Base-by-base conservation (phyloP, 2,113 vertebrate genomes). In the Myrmecobius fasciatus region DNA sequence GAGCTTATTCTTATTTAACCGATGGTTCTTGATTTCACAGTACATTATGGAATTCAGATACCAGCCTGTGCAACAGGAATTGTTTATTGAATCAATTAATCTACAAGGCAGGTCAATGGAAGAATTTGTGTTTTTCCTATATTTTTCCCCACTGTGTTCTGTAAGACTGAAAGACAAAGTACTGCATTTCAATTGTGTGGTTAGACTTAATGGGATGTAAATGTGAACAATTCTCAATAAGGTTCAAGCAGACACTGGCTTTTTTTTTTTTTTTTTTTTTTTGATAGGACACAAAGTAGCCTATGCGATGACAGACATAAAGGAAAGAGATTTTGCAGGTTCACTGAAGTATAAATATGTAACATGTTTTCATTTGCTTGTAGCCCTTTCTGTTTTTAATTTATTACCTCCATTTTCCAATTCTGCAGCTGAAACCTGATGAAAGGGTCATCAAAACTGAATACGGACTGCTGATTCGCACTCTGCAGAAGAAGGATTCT, bases 391-490 rank as follows among this genome's bases (percentile, higher is more conserved):
- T 94, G 95, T 95, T 94, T 97, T 96, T 98, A 97, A 98, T 9
- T 12, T 97, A 67, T 89, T 89, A 11, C 94, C 91, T 97, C 94
- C 52, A 93, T 96, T 98, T 94, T 96, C 95, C 47, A 93, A 96
- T 95, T 83, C 96, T 90, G 92, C 98, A 99, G 99, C 98, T 99
- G 96, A 99, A 98, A 98, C 98, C 98, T 1, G 99, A 99, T 0
- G 99, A 99, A 91, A 99, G 99, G 11, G 97, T 99, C 47, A 98
- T 99, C 96, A 99, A 99, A 98, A 99, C 99, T 0, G 99, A 99
- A 88, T 98, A 99, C 0, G 99, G 99, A 54, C 98, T 99, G 95
- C 98, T 99, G 96, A 99, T 99, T 93, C 99, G 99, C 90, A 99
- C 99, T 92, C 97, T 99, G 96, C 99, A 99, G 25, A 98, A 96